Base-by-base conservation (phyloP, 1,140 invertebrate genomes). In the Pseudomyrmex pallidus region DNA sequence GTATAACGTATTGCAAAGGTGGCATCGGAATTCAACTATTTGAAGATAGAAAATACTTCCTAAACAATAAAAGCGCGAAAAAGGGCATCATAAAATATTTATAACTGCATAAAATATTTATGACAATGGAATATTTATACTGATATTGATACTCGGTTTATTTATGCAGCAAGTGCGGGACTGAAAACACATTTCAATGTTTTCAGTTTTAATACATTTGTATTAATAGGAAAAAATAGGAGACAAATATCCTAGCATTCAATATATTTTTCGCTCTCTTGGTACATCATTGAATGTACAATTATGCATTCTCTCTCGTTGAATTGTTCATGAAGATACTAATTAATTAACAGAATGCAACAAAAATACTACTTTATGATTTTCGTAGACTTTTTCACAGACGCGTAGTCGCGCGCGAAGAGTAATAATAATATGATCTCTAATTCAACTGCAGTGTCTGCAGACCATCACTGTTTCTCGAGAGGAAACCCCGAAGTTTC, bases 141-240 rank as follows among this genome's bases (percentile, higher is more conserved):
- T 35, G 5, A 35, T 35, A 35, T 35, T 3, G 35, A 7, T 35
- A 35, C 5, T 35, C 5, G 35, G 35, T 35, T 35, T 7, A 35
- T 35, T 35, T 35, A 35, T 62, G 50, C 15, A 25, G 48, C 48
- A 64, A 8, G 12, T 12, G 46, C 10, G 44, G 44, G n/a, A 50
- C 2, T 12, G 52, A 64, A 64, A 46, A 44, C 44, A 15, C 17
- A 9, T 12, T 52, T 8, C n/a, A 8, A 35, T 35, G 35, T 35
- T 76, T 54, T 52, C 12, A 44, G 35, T 76, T 76, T 76, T 76
- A 66, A 54, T 52, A 66, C 15, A 17, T 7, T 35, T n/a, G 12
- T 12, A 76, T 64, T 64, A 76, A 52, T 76, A 66, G n/a, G n/a
- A n/a, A 76, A 64, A 13, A 76, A 76, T 52, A 52, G 25, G 7